Evolutionary conservation across 2,888 invertebrate species (phyloP).

Genomic region (Rhingia rostrata): DNA sequence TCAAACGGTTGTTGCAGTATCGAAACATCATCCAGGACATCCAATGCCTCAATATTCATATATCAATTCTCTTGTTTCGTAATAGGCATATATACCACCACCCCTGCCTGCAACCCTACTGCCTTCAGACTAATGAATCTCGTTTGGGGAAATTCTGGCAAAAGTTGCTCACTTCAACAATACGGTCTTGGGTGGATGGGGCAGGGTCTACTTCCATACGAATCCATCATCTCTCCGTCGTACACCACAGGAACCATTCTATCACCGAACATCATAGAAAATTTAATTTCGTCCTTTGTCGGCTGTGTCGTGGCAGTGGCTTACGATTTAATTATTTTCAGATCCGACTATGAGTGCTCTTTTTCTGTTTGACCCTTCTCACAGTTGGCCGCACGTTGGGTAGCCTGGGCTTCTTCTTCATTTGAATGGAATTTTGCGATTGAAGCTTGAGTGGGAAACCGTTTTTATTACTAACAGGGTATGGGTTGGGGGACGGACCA

Average conservation of each 20-base stretch:
- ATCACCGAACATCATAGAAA: conserved; percentile 61
- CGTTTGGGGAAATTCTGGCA: not conserved
- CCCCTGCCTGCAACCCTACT: too few species aligned
- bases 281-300: conserved; percentile 20
- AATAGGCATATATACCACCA: not conserved
- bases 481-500: not conserved
- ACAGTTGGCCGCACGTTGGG: not conserved
- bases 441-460: conserved; percentile 37
- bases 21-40: not conserved
- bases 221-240: conserved; percentile 54
- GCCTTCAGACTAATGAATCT: not conserved
- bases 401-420: conserved; percentile 5
- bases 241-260: conserved; percentile 59
- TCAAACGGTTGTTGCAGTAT: not conserved
- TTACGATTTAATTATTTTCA: conserved; percentile 56
- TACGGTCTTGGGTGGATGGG: too few species aligned
- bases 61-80: not conserved
- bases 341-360: conserved; percentile 19
- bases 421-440: conserved; percentile 32
- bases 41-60: not conserved
- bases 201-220: not conserved
- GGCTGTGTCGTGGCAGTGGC: not conserved
- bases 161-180: not conserved
- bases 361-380: conserved; percentile 16
- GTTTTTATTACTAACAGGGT: conserved; percentile 31